A percentile compares a stretch with the other conserved stretches of the same genome.
These are phyloP conservation scores for Nothocercus nigrocapillus DNA, from an alignment of 2,113 vertebrate genomes.

Conservation along the genomic window DNA sequence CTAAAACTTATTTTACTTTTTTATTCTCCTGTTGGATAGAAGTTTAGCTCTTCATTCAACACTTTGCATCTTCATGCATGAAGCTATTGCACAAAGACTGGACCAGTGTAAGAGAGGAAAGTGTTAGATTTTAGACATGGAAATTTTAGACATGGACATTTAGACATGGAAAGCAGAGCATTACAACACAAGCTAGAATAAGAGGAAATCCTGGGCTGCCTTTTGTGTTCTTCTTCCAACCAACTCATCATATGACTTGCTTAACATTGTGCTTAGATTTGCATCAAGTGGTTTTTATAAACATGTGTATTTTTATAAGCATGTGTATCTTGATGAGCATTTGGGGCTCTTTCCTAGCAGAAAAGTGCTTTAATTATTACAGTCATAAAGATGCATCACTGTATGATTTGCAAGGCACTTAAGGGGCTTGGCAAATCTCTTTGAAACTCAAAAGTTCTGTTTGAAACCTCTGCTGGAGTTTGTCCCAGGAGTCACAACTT, in stretches of 20 bases:
- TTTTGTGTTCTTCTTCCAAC: not conserved
- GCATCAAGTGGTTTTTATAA: not conserved
- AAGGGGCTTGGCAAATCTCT: not conserved
- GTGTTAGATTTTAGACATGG: not conserved
- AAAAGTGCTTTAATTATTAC: not conserved
- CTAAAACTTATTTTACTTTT: not conserved
- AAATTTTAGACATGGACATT: not conserved
- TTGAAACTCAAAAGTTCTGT: not conserved
- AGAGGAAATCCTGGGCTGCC: not conserved
- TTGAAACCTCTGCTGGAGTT: not conserved
- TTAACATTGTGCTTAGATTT: not conserved
- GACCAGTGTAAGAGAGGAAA: not conserved
- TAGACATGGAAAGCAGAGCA: not conserved
- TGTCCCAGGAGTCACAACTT: not conserved
- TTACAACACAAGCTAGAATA: not conserved
- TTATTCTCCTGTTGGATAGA: too few relatives aligned
- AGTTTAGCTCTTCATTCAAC: not conserved
- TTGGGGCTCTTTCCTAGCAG: not conserved
- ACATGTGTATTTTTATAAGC: not conserved
- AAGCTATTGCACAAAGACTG: accelerated
- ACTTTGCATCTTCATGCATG: not conserved
- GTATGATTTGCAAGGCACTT: not conserved
- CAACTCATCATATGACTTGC: not conserved
- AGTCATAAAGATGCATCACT: not conserved
- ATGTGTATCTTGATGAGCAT: not conserved